Evolutionary conservation across 2,888 invertebrate genomes (phyloP).

Genomic region (Perizoma affinitatum): DNA sequence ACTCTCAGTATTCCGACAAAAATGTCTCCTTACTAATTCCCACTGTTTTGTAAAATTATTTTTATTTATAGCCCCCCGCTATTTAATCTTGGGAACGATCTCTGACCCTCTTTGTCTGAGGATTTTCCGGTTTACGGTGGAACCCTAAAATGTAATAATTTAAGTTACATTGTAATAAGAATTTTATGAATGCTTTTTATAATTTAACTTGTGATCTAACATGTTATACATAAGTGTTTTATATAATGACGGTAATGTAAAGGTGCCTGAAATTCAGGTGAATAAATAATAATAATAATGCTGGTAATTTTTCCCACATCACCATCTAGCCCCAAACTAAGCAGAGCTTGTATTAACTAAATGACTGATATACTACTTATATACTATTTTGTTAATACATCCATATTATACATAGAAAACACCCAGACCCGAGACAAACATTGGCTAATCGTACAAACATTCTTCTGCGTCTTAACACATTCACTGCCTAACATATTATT

Average conservation of each 20-base stretch:
- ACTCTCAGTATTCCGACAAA: slow-evolving; percentile 73
- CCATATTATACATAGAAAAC: no score
- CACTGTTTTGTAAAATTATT: slow-evolving; percentile 65
- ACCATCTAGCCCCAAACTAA: no score
- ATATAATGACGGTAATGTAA: background rate
- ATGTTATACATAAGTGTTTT: slow-evolving; percentile 1
- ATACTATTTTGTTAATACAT: no score
- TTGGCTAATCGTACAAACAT: no score
- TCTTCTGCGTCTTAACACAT: no score
- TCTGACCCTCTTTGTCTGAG: slow-evolving; percentile 44
- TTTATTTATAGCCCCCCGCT: slow-evolving; percentile 61
- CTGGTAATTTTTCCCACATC: no score
- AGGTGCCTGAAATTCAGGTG: background rate
- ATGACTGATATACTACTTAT: no score
- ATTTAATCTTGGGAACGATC: slow-evolving; percentile 62
- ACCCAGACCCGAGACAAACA: no score
- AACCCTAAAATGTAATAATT: slow-evolving; percentile 36
- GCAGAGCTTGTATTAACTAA: no score
- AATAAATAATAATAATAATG: no score
- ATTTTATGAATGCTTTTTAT: slow-evolving; percentile 18
- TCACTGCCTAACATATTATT: no score
- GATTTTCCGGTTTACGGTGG: slow-evolving; percentile 32
- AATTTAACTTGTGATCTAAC: slow-evolving; percentile 15
- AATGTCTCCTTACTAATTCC: slow-evolving; percentile 66
- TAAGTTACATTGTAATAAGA: slow-evolving; percentile 37